Base-by-base conservation (phyloP, 92 coral and sea anemone genomes). In the Porites rus region DNA sequence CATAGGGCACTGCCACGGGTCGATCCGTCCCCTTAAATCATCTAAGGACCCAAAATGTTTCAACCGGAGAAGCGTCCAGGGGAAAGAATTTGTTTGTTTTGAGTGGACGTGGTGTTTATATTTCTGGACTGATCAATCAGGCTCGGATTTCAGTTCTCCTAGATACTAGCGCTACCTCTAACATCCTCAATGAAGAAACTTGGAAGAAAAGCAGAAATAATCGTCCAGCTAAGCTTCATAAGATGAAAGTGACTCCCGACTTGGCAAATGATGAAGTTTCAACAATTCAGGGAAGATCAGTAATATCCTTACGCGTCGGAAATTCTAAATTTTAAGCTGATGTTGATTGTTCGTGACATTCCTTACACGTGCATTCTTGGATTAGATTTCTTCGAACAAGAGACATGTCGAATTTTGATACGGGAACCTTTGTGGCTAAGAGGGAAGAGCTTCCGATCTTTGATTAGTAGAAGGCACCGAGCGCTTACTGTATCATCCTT, bases 1-100 rank as follows among this genome's bases (percentile, higher is more conserved):
- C 81, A 88, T 46, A 59, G 85, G 85, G 77, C 87, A 73, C 87
- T 81, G 87, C 46, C 82, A 61, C 19, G 91, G 91, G 80, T 86
- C 91, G 76, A 72, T 56, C 88, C 82, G 74, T 54, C 88, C 87
- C 85, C 85, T 84, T 72, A 62, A 19, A 63, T 13, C 16, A 10
- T 62, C 16, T 5, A 62, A 62, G 22, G 66, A 62, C 66, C 66
- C 66, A 62, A 62, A 62, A 20, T 62, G 16, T 14, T 11, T 14
- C 18, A 7, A 14, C 21, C 6, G 66, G 18, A 18, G 20, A 82
- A 84, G 54, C 25, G 43, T 53, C 46, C 16, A 54, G 64, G 19
- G 50, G 69, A 64, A 66, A 20, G 52, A 74, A 62, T 75, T 56
- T 80, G 65, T 58, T 56, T 68, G 74, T 85, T 28, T 51, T 79